phyloP scores from a whole-genome alignment of 2,797 vertebrate genomes.

The Pseudocheirus occidentalis region DNA sequence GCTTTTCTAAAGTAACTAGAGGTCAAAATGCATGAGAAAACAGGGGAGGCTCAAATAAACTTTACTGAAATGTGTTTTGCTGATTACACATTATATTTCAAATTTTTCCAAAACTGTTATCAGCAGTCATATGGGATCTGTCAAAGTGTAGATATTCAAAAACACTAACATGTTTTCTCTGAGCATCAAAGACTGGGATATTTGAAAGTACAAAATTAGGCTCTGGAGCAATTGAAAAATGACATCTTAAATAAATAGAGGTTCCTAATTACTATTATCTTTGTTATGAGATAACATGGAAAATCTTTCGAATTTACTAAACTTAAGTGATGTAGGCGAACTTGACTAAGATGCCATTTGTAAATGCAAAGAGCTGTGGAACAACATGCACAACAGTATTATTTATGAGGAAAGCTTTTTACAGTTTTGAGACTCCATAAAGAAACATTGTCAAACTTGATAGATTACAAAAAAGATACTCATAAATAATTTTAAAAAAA shows the following conservation, averaged over 20 bases:
- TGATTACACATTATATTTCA: conserved; percentile 55
- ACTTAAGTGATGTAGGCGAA: conserved; percentile 24
- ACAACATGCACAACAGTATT: conserved; percentile 26
- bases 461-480: conserved; percentile 34
- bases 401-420: conserved; percentile 43
- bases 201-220: conserved; percentile 49
- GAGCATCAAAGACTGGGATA: conserved; percentile 50
- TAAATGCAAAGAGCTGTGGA: conserved; percentile 53
- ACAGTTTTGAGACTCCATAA: conserved; percentile 54
- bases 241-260: conserved; percentile 68
- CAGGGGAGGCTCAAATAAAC: conserved; percentile 56
- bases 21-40: conserved; percentile 69
- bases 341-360: conserved; percentile 54
- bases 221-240: conserved; percentile 56
- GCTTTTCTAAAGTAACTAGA: conserved; percentile 63
- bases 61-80: conserved; percentile 58
- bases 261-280: conserved; percentile 69
- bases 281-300: conserved; percentile 54
- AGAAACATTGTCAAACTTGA: conserved; percentile 42
- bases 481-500: background rate
- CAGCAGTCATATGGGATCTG: conserved; percentile 40
- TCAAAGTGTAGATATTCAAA: conserved; percentile 46
- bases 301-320: conserved; percentile 53
- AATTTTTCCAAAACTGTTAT: conserved; percentile 49
- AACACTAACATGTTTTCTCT: conserved; percentile 34